Conservation (phyloP, 1,140 invertebrate genomes). For the Lordiphosa mommai region DNA sequence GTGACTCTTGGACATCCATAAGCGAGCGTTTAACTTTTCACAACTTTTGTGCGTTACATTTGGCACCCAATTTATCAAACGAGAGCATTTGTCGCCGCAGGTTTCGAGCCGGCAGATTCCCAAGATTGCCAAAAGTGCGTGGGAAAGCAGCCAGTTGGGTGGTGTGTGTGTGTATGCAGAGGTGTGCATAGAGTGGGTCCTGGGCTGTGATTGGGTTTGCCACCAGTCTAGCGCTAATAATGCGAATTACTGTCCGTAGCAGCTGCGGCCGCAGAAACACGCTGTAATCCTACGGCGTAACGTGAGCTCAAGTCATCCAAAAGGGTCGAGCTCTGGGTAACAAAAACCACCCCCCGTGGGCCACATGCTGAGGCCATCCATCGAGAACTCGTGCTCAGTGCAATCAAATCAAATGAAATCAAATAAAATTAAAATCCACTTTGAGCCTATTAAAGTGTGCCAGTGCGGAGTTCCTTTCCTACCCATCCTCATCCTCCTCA, state of each 20-base stretch:
- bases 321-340: conserved; percentile 14
- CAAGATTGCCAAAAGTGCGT: conserved; percentile 41
- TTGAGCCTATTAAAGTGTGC: conserved; percentile 77
- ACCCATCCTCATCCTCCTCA: not conserved
- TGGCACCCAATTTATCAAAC: conserved; percentile 72
- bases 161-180: not conserved
- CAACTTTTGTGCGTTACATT: conserved; percentile 57
- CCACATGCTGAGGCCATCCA: conserved; percentile 48
- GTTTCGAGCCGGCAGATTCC: conserved; percentile 12
- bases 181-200: conserved; percentile 25
- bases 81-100: conserved; percentile 55
- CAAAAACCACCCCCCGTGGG: conserved; percentile 34
- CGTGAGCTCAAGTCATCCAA: conserved; percentile 47
- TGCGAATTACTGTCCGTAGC: conserved; percentile 58
- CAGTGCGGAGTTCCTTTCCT: conserved; percentile 13
- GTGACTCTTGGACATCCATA: conserved; percentile 53
- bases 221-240: conserved; percentile 66
- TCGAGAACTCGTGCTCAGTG: conserved; percentile 24
- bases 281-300: conserved; percentile 58
- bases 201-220: conserved; percentile 9
- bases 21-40: conserved; percentile 68
- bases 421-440: conserved; percentile 79
- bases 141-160: conserved; percentile 54
- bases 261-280: conserved; percentile 49
- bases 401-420: conserved; percentile 72